phyloP scores from a whole-genome alignment of 1,140 invertebrate genomes.

The Calosoma granatense region DNA sequence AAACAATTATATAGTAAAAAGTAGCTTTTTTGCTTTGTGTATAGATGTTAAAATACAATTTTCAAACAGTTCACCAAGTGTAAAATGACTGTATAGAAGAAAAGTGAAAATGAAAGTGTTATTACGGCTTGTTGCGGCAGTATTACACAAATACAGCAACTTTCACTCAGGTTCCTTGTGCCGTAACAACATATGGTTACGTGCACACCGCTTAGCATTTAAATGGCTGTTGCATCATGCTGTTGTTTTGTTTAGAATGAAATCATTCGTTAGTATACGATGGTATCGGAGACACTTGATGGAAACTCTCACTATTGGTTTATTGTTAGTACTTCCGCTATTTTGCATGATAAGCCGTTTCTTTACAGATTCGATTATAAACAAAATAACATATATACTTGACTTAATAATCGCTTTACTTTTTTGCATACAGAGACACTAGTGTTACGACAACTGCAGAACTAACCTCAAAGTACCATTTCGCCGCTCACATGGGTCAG shows the following conservation, averaged over 20 bases:
- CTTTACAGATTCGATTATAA: too few species aligned
- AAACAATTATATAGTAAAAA: too few species aligned
- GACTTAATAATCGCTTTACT: slow-evolving; percentile 6
- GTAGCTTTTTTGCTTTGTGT: too few species aligned
- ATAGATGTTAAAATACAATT: too few species aligned
- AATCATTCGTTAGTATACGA: too few species aligned
- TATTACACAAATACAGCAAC: slow-evolving; percentile 7
- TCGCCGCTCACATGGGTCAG: slow-evolving; percentile 74
- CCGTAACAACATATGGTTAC: neutral
- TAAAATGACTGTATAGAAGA: too few species aligned
- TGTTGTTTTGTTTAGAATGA: too few species aligned
- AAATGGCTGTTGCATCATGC: neutral
- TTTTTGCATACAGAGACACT: slow-evolving; percentile 25
- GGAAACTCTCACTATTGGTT: neutral
- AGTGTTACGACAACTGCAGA: slow-evolving; percentile 30
- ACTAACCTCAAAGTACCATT: slow-evolving; percentile 63
- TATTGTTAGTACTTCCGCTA: too few species aligned
- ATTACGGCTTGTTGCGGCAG: neutral
- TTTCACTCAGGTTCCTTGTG: neutral
- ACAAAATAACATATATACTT: neutral
- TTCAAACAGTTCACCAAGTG: too few species aligned
- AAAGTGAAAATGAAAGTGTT: neutral
- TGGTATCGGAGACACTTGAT: too few species aligned
- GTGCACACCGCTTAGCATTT: neutral
- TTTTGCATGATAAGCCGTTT: too few species aligned